Evolutionary conservation across 2,888 invertebrate species (phyloP).

Genomic region (Lasioglossum zephyrum): DNA sequence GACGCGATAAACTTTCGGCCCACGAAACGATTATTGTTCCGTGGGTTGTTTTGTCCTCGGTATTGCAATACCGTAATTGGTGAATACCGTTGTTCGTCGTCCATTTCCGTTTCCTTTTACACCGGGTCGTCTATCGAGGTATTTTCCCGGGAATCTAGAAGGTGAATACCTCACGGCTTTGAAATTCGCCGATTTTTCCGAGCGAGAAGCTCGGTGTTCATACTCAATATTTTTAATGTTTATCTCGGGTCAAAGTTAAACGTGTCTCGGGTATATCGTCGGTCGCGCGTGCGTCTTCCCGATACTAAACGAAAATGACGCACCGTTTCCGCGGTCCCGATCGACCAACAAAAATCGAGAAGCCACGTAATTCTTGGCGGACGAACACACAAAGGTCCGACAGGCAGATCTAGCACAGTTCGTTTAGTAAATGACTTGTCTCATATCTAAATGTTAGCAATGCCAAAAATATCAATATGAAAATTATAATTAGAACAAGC

Average conservation of each 20-base stretch:
- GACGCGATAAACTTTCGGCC: conserved; percentile 69
- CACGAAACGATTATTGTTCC: conserved; percentile 60
- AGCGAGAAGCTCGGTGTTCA: background rate
- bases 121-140: background rate
- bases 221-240: conserved; percentile 47
- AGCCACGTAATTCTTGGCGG: background rate
- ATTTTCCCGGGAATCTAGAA: background rate
- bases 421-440: too few relatives aligned
- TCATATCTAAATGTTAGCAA: too few relatives aligned
- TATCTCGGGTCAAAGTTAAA: conserved; percentile 61
- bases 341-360: background rate
- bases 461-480: too few relatives aligned
- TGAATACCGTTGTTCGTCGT: background rate
- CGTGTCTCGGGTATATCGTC: conserved; percentile 21
- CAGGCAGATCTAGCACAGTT: too few relatives aligned
- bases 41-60: conserved; percentile 42
- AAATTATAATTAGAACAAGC: too few relatives aligned
- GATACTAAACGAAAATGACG: background rate
- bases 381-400: background rate
- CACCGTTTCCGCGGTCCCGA: background rate
- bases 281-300: background rate
- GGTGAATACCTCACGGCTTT: background rate
- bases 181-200: conserved; percentile 4
- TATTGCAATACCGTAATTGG: background rate
- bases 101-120: background rate